Evolutionary conservation across 1,140 invertebrate genomes (phyloP).

Genomic region (Antheraea mylitta): DNA sequence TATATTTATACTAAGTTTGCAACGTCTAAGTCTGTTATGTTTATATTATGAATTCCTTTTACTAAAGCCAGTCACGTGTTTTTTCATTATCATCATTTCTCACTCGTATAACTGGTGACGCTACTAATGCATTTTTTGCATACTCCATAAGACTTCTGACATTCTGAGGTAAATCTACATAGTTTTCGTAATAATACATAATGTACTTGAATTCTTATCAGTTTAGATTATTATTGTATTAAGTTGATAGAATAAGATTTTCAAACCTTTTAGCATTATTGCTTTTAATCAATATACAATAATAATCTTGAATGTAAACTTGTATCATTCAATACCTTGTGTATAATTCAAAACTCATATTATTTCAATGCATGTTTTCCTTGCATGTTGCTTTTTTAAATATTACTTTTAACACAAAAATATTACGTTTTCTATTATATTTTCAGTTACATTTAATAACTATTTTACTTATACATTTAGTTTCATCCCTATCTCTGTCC

Average conservation of each 20-base stretch:
- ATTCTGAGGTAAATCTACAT: conserved; percentile 3
- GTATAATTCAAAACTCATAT: too few species aligned
- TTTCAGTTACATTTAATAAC: too few species aligned
- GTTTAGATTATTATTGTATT: neutral
- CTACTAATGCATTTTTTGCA: conserved; percentile 15
- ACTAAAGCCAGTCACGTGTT: conserved; percentile 14
- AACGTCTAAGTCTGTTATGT: conserved; percentile 14
- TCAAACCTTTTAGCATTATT: neutral
- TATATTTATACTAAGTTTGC: too few species aligned
- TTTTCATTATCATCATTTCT: conserved; percentile 32
- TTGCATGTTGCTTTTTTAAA: too few species aligned
- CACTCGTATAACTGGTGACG: conserved; percentile 12
- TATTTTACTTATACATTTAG: too few species aligned
- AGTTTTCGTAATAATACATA: neutral
- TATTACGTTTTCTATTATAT: too few species aligned
- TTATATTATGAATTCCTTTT: conserved; percentile 14
- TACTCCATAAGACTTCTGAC: conserved; percentile 17
- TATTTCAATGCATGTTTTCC: too few species aligned
- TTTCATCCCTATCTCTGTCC: too few species aligned
- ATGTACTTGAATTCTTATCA: neutral
- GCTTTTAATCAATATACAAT: too few species aligned
- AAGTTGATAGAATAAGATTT: neutral
- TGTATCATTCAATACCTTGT: too few species aligned
- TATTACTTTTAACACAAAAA: too few species aligned
- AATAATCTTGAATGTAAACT: too few species aligned